A percentile compares a stretch with the other conserved stretches of the same genome.
phyloP scores from a whole-genome alignment of 2,888 invertebrate genomes.

The Lumbricus terrestris region DNA sequence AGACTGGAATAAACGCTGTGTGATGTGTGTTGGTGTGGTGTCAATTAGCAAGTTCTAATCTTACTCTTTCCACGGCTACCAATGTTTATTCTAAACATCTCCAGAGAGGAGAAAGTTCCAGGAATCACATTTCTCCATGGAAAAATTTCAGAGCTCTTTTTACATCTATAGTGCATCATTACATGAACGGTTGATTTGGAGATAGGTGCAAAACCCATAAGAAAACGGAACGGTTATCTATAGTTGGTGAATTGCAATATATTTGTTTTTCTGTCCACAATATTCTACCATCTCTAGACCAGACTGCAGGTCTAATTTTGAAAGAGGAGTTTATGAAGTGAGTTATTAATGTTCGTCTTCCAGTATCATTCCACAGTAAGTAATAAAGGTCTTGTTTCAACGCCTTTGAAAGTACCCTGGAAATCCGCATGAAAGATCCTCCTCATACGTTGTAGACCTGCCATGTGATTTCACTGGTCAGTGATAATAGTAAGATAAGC shows the following conservation, averaged over 20 bases:
- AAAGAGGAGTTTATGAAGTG: background rate
- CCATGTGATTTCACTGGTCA: too few species aligned
- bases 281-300: background rate
- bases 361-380: background rate
- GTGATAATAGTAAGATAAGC: background rate
- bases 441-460: background rate
- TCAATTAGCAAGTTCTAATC: too few species aligned
- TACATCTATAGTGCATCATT: too few species aligned
- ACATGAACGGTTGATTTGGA: too few species aligned
- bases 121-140: too few species aligned
- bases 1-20: too few species aligned
- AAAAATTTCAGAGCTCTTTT: too few species aligned
- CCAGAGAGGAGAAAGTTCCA: too few species aligned
- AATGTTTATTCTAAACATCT: too few species aligned
- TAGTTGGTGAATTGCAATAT: background rate
- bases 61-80: too few species aligned
- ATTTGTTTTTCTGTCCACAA: background rate
- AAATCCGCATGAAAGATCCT: background rate
- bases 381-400: background rate
- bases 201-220: background rate
- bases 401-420: background rate
- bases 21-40: too few species aligned
- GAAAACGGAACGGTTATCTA: background rate
- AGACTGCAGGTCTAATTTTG: background rate
- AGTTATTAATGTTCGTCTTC: background rate